These are phyloP conservation scores for Dascyllus trimaculatus DNA, from an alignment of 2,113 vertebrate genomes.

Conservation along the genomic window DNA sequence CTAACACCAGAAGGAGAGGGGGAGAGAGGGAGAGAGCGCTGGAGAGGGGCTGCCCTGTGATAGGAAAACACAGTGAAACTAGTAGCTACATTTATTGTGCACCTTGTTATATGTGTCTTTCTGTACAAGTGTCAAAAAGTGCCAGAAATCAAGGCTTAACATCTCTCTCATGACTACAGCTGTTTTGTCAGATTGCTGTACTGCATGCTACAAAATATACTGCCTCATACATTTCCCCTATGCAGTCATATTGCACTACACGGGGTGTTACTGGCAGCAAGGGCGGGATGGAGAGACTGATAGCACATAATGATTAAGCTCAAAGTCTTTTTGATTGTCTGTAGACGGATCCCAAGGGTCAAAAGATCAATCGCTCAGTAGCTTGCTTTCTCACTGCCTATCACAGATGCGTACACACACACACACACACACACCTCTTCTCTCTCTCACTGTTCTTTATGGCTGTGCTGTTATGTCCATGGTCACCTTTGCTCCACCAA, in stretches of 20 bases:
- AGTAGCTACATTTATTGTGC: conserved; percentile 36
- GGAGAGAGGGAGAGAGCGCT: conserved; percentile 35
- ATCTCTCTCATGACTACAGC: conserved; percentile 24
- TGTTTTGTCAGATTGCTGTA: conserved; percentile 37
- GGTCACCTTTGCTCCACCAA: conserved; percentile 56
- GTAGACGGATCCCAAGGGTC: conserved; percentile 73
- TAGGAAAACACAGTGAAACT: conserved; percentile 34
- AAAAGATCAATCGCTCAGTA: conserved; percentile 73
- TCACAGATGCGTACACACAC: conserved; percentile 17
- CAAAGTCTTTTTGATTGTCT: conserved; percentile 82
- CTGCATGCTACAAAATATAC: background rate
- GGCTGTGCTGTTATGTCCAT: conserved; percentile 30
- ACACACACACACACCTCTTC: background rate
- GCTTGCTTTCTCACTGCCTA: conserved; percentile 52
- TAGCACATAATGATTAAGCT: conserved; percentile 79
- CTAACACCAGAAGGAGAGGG: conserved; percentile 74
- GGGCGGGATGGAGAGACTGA: conserved; percentile 73
- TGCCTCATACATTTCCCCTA: conserved; percentile 14
- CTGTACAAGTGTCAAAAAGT: conserved; percentile 38
- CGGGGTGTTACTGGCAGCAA: conserved; percentile 52
- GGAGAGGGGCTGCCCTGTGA: conserved; percentile 34
- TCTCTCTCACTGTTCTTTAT: conserved; percentile 19
- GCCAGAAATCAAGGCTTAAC: conserved; percentile 26
- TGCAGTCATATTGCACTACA: conserved; percentile 48
- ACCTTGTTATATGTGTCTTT: conserved; percentile 42